Evolutionary conservation across 1,140 invertebrate genomes (phyloP).

Genomic region (Zaprionus inermis): DNA sequence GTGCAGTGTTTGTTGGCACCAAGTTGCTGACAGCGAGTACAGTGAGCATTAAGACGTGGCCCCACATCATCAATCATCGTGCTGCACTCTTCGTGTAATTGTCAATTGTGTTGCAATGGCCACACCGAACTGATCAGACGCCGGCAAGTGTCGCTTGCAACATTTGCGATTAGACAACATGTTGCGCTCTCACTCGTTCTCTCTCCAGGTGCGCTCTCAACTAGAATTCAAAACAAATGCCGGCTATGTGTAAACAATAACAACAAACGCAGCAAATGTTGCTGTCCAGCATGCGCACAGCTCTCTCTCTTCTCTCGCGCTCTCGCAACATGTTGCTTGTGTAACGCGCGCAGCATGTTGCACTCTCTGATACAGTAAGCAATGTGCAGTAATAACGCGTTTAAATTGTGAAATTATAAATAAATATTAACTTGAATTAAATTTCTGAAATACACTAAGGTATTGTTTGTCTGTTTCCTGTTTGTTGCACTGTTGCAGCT

Average conservation of each 20-base stretch:
- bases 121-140: conserved; percentile 1
- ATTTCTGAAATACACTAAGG: too few relatives aligned
- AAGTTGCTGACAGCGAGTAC: conserved; percentile 12
- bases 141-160: conserved; percentile 12
- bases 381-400: neutral
- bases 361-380: conserved; percentile 29
- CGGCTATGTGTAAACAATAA: neutral
- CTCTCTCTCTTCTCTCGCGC: conserved; percentile 13
- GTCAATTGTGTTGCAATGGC: neutral
- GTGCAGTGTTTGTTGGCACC: conserved; percentile 20
- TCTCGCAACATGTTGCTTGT: conserved; percentile 39
- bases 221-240: conserved; percentile 23
- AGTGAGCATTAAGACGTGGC: conserved; percentile 13
- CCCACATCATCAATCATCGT: conserved; percentile 35
- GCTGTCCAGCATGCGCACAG: conserved; percentile 26
- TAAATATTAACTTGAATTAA: neutral
- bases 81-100: neutral
- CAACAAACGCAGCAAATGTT: conserved; percentile 17
- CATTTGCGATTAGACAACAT: conserved; percentile 19
- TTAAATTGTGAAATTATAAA: neutral
- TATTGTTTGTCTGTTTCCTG: neutral
- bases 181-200: conserved; percentile 7
- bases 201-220: neutral
- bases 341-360: conserved; percentile 33
- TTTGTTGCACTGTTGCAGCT: neutral